These are phyloP conservation scores for Drepana falcataria DNA, from an alignment of 2,888 invertebrate genomes.

Conservation along the genomic window DNA sequence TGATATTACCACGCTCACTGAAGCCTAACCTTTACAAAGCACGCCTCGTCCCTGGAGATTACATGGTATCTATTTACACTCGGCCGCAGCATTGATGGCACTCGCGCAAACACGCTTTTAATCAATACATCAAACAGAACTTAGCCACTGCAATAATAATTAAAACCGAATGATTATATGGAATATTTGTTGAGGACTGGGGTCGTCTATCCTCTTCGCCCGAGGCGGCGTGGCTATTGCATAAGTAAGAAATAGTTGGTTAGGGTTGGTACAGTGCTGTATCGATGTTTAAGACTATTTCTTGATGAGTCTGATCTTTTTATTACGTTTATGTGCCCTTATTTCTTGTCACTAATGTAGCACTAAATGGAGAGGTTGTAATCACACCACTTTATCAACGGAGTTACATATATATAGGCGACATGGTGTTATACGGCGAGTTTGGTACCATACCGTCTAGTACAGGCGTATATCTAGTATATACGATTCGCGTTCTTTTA, in stretches of 20 bases:
- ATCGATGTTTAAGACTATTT: background rate
- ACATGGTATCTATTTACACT: slow-evolving; percentile 50
- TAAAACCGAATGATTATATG: slow-evolving; percentile 76
- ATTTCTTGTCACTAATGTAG: no score
- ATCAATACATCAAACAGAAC: slow-evolving; percentile 78
- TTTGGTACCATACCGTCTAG: no score
- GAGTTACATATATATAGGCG: no score
- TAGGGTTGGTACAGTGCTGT: slow-evolving; percentile 5
- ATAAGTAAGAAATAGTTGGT: slow-evolving; percentile 40
- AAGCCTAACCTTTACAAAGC: background rate
- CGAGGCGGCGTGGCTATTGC: slow-evolving; percentile 46
- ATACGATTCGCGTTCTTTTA: no score
- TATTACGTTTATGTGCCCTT: background rate
- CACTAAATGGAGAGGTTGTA: no score
- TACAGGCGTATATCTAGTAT: no score
- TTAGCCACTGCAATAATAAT: slow-evolving; percentile 74
- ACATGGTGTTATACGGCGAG: no score
- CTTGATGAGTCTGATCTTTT: background rate
- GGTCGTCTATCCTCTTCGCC: slow-evolving; percentile 39
- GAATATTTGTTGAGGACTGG: slow-evolving; percentile 75
- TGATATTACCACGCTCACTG: background rate
- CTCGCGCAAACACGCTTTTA: slow-evolving; percentile 72
- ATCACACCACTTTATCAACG: no score
- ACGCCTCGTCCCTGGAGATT: slow-evolving; percentile 32
- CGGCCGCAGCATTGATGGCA: slow-evolving; percentile 47